Evolutionary conservation across 2,888 invertebrate genomes (phyloP), one percentile per base, ranked within the genome.

Genomic region (Eumacrocentrus americanus): DNA sequence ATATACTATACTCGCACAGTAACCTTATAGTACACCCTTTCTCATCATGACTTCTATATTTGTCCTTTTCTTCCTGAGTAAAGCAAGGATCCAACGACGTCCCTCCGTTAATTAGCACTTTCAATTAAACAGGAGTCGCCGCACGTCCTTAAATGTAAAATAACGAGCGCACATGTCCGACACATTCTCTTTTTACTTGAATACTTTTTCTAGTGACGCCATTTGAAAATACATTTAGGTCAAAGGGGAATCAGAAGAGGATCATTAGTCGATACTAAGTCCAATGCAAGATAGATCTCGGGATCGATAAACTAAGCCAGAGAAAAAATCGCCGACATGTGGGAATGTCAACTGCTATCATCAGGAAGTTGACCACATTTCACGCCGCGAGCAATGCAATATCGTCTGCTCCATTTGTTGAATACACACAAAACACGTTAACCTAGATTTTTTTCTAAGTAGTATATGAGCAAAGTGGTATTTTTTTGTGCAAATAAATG

Each of bases 381-480:
- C n/a, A 1, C 12, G n/a, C 25, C n/a, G 18, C n/a, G 7, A 12
- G 14, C 20, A 3, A 46, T 46, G 11, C 3, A 46, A 46, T 22
- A 44, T 44, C 22, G n/a, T 11, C 7, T n/a, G 11, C 42, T 18
- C 16, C 42, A 42, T 14, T 6, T 3, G 42, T 42, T 18, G 18
- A 11, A 18, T 18, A 42, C 16, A 42, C 9, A 42, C 18, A 14
- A n/a, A 16, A 16, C 11, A 42, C 60, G 63, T 63, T 69, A 65
- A 68, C 63, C 68, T 55, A 67, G 62, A 69, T 69, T 63, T 60
- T 38, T 50, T 25, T 48, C 9, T 9, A 9, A 29, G 5, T 9
- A 6, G 29, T 29, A 29, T 29, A 29, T 4, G n/a, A n/a, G n/a
- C n/a, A n/a, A n/a, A n/a, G n/a, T n/a, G n/a, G n/a, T n/a, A n/a